phyloP scores from a whole-genome alignment of 1,140 invertebrate genomes.

The Brachionus sp. region DNA sequence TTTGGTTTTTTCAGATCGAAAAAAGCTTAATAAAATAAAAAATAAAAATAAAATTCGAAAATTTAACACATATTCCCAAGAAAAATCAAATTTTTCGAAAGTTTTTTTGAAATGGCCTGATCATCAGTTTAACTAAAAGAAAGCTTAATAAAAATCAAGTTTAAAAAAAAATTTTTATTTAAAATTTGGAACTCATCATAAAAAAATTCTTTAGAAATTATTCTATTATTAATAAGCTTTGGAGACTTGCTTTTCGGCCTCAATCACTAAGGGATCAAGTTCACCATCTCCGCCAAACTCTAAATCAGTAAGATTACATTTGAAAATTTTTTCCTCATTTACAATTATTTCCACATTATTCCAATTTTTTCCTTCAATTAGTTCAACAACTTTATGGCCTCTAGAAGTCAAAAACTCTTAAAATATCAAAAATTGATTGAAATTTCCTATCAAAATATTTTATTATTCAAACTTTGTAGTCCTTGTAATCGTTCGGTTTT shows the following conservation, averaged over 20 bases:
- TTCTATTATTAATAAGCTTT: background rate
- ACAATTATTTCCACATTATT: slow-evolving; percentile 41
- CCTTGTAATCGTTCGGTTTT: slow-evolving; percentile 16
- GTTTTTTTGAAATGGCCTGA: background rate
- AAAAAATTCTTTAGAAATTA: background rate
- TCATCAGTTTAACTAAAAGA: background rate
- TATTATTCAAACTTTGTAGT: background rate
- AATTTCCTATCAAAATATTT: background rate
- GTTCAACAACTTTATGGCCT: slow-evolving; percentile 39
- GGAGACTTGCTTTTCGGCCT: background rate
- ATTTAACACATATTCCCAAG: too few species aligned
- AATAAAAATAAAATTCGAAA: too few species aligned
- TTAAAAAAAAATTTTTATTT: background rate
- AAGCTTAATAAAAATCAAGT: background rate
- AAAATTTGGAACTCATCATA: background rate
- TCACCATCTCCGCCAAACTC: slow-evolving; percentile 43
- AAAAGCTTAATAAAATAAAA: too few species aligned
- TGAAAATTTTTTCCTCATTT: slow-evolving; percentile 25
- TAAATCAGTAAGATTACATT: slow-evolving; percentile 9
- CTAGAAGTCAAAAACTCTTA: background rate
- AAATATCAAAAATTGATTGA: background rate
- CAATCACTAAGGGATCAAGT: slow-evolving; percentile 10
- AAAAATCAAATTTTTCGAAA: too few species aligned
- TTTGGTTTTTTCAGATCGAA: too few species aligned
- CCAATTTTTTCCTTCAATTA: slow-evolving; percentile 1